Evolutionary conservation across 2,113 vertebrate species (phyloP).

Genomic region (Hemiscyllium ocellatum): DNA sequence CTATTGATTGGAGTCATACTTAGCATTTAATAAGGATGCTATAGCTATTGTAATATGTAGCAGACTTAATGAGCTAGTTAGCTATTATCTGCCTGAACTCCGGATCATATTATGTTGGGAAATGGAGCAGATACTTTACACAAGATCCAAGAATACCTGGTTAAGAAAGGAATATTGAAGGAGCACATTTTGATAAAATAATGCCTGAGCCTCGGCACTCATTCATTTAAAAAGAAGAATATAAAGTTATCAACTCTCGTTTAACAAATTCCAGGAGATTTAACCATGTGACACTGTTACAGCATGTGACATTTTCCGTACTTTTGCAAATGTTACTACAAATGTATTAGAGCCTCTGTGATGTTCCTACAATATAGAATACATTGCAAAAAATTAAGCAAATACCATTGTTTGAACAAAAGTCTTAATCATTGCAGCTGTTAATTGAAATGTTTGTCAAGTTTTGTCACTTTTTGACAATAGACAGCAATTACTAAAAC

Average conservation of each 20-base stretch:
- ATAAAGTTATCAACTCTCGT: background rate
- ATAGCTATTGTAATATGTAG: background rate
- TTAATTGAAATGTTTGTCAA: background rate
- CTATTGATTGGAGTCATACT: too few relatives aligned
- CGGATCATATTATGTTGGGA: too few relatives aligned
- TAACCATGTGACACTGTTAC: background rate
- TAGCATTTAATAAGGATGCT: too few relatives aligned
- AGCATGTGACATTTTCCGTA: background rate
- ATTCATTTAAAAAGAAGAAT: background rate
- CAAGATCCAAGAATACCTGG: background rate
- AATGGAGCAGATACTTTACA: background rate
- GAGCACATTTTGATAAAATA: background rate
- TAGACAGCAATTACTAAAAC: too few relatives aligned
- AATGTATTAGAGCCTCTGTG: background rate
- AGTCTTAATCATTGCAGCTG: background rate
- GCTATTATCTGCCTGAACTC: background rate
- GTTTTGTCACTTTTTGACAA: background rate
- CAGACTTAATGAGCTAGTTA: background rate
- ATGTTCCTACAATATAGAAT: background rate
- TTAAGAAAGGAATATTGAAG: background rate
- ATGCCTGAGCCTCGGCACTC: background rate
- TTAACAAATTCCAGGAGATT: background rate
- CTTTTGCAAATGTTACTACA: background rate
- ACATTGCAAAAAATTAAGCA: background rate
- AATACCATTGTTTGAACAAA: background rate